Percentiles rank a stretch among this genome's conserved stretches.
phyloP scores from a whole-genome alignment of 1,140 invertebrate genomes.

The Drosophila chauvacae region DNA sequence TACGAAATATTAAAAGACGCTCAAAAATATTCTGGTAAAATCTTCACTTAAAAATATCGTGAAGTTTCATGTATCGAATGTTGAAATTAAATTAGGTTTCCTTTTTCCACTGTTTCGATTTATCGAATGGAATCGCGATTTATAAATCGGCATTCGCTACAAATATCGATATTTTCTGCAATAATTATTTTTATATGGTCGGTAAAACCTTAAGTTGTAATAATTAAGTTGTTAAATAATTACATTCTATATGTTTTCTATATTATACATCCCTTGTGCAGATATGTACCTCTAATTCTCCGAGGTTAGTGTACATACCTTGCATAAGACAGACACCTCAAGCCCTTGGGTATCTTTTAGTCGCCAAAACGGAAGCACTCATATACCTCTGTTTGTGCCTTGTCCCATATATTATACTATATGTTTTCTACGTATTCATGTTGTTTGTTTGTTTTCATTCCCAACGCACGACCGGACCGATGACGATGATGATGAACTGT shows the following conservation, averaged over 20 bases:
- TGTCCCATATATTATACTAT: slow-evolving; percentile 34
- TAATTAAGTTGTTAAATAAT: too few relatives aligned
- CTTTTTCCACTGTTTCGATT: too few relatives aligned
- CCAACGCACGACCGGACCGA: slow-evolving; percentile 21
- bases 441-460: slow-evolving; percentile 42
- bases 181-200: too few relatives aligned
- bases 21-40: background rate
- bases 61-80: too few relatives aligned
- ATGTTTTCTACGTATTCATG: slow-evolving; percentile 35
- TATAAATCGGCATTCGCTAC: too few relatives aligned
- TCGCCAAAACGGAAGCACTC: slow-evolving; percentile 13
- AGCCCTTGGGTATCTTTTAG: slow-evolving; percentile 31
- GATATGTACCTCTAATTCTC: background rate
- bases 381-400: slow-evolving; percentile 42
- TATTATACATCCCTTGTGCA: too few relatives aligned
- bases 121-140: too few relatives aligned
- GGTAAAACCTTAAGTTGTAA: too few relatives aligned
- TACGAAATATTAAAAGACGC: background rate
- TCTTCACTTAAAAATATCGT: background rate
- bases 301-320: background rate
- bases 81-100: too few relatives aligned
- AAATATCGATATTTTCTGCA: too few relatives aligned
- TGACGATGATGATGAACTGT: slow-evolving; percentile 46
- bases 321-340: background rate
- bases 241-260: too few relatives aligned